Percentiles rank a stretch among this genome's conserved stretches.
Evolutionary conservation across 2,888 invertebrate species (phyloP).

Genomic region (Drosophila multiciliata): DNA sequence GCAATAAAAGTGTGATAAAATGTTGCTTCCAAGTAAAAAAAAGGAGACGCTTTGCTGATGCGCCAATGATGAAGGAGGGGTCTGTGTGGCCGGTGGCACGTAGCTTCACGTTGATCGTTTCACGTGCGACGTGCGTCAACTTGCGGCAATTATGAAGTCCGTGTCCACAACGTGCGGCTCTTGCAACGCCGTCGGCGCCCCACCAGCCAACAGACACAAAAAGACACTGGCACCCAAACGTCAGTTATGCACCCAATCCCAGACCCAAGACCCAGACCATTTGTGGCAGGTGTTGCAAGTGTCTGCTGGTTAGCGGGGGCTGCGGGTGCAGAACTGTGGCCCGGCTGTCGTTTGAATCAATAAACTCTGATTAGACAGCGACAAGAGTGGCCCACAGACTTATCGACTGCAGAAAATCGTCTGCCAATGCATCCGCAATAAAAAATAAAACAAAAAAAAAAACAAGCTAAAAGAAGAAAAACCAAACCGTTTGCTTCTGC

Average conservation of each 20-base stretch:
- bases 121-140: conserved; percentile 78
- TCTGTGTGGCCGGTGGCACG: conserved; percentile 54
- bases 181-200: conserved; percentile 63
- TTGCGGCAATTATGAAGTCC: conserved; percentile 77
- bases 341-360: conserved; percentile 77
- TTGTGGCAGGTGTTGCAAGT: conserved; percentile 55
- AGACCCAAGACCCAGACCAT: conserved; percentile 11
- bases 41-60: conserved; percentile 24
- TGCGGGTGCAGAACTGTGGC: conserved; percentile 35
- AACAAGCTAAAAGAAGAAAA: background rate
- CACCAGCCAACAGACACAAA: conserved; percentile 20
- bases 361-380: conserved; percentile 74
- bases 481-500: conserved; percentile 55
- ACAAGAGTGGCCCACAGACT: conserved; percentile 56
- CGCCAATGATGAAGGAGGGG: conserved; percentile 29
- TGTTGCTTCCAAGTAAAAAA: conserved; percentile 47
- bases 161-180: conserved; percentile 47
- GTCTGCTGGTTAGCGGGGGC: conserved; percentile 3
- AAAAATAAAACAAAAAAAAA: conserved; percentile 45
- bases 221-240: conserved; percentile 65
- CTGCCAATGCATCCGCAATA: conserved; percentile 79
- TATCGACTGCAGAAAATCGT: conserved; percentile 70
- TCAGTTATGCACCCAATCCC: conserved; percentile 27
- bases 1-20: conserved; percentile 78
- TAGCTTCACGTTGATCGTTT: conserved; percentile 48